These are phyloP conservation scores for Eremophila alpestris DNA, from an alignment of 2,797 vertebrate species.

Conservation along the genomic window DNA sequence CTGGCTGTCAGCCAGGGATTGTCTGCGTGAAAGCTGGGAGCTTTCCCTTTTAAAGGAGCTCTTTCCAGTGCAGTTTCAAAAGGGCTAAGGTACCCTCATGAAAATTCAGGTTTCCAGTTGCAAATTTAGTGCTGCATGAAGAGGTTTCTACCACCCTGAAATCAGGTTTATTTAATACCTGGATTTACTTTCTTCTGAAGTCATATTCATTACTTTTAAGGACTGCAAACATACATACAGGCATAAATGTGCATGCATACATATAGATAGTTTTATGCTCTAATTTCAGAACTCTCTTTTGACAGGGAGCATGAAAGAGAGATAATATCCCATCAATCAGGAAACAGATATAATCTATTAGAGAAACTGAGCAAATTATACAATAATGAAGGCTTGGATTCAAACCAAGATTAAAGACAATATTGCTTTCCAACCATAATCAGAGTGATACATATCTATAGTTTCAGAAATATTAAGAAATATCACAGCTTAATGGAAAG, in stretches of 20 bases:
- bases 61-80: background rate
- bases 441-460: background rate
- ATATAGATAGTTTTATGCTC: background rate
- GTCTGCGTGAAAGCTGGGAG: background rate
- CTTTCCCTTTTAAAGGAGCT: background rate
- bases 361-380: constrained; percentile 29
- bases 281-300: background rate
- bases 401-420: constrained; percentile 39
- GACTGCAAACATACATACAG: background rate
- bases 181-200: background rate
- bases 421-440: background rate
- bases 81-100: background rate
- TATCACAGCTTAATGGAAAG: background rate
- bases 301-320: background rate
- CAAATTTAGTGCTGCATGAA: background rate
- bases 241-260: background rate
- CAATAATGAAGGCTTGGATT: constrained; percentile 25
- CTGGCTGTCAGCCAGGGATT: background rate
- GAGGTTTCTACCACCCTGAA: background rate
- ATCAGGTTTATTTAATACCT: background rate
- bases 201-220: background rate
- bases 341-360: background rate
- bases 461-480: constrained; percentile 27
- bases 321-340: constrained; percentile 7
- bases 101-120: background rate